Percentiles rank a stretch among this genome's conserved stretches.
phyloP scores from a whole-genome alignment of 1,140 invertebrate genomes.

The Geopemphigus sp. region DNA sequence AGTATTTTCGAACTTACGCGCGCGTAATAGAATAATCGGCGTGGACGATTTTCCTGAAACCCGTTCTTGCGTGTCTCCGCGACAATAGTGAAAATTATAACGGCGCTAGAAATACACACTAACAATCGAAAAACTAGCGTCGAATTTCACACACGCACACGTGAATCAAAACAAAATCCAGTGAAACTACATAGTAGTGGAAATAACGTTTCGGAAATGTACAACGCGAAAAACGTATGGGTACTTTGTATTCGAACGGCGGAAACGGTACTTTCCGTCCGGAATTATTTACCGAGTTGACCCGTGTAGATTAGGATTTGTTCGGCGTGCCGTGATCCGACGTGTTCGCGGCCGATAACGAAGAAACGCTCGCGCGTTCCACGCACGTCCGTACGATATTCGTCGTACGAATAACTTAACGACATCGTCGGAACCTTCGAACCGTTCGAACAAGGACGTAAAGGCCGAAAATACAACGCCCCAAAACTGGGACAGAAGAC shows the following conservation, averaged over 20 bases:
- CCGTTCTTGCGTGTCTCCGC: no score
- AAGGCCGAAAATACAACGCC: no score
- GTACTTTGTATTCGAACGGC: constrained; percentile 6
- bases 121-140: neutral
- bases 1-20: no score
- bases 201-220: neutral
- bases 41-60: no score
- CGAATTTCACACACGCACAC: neutral
- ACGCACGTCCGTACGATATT: no score
- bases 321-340: neutral
- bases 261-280: neutral
- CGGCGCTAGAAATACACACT: no score
- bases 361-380: neutral
- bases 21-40: no score
- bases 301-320: neutral
- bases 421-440: no score
- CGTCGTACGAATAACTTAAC: no score
- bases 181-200: neutral
- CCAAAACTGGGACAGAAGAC: no score
- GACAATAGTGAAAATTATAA: no score
- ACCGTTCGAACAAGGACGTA: no score
- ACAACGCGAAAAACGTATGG: neutral
- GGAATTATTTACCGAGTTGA: neutral
- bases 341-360: neutral
- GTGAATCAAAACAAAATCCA: neutral